Percentiles rank a stretch among this genome's conserved stretches.
Evolutionary conservation across 2,113 vertebrate genomes (phyloP).

Genomic region (Saiga tatarica): DNA sequence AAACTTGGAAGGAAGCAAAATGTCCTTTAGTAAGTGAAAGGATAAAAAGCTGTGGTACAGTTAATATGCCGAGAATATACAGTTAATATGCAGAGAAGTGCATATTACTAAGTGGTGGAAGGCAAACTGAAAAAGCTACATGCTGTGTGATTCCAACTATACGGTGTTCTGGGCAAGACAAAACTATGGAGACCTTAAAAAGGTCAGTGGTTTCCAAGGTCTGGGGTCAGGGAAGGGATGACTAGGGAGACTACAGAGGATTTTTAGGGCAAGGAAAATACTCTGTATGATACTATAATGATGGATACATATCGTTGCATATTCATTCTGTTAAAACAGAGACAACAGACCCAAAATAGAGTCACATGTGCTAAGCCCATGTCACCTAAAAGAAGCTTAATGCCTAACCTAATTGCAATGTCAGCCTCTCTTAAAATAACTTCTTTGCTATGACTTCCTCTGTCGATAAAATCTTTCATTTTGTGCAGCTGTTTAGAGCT

Average conservation of each 20-base stretch:
- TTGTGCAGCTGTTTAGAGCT: background rate
- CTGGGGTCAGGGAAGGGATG: background rate
- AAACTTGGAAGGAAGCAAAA: background rate
- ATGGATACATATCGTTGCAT: background rate
- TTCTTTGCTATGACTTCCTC: background rate
- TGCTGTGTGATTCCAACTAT: background rate
- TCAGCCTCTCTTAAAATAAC: background rate
- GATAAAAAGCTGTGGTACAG: background rate
- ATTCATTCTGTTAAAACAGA: background rate
- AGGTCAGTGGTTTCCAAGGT: background rate
- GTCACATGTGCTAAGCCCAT: background rate
- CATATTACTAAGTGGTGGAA: background rate
- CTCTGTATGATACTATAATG: background rate
- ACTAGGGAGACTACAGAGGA: background rate
- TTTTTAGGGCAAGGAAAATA: background rate
- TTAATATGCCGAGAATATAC: background rate
- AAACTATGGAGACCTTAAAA: background rate
- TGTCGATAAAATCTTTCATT: background rate
- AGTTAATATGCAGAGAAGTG: background rate
- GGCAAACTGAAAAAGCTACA: background rate
- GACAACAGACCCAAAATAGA: background rate
- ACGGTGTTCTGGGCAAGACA: background rate
- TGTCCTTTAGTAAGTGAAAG: background rate
- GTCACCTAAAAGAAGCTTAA: background rate
- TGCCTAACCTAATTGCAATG: background rate